phyloP scores from a whole-genome alignment of 2,888 invertebrate genomes.

The Lamellibrachia columna region DNA sequence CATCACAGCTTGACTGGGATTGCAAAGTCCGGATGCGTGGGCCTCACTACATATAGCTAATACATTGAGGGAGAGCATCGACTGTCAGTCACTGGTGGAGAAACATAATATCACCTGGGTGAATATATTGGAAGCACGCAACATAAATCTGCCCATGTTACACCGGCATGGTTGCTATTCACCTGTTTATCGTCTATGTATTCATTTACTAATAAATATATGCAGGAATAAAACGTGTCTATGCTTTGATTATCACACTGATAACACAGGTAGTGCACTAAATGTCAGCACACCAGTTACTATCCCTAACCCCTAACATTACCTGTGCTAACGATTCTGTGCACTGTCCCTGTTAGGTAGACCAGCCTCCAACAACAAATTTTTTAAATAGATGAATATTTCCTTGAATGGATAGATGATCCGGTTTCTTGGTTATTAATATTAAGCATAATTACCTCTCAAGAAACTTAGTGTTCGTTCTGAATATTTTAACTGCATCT shows the following conservation, averaged over 20 bases:
- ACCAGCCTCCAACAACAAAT: no score
- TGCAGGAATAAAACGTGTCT: neutral
- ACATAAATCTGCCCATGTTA: neutral
- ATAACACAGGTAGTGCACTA: neutral
- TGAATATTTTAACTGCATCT: no score
- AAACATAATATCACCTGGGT: neutral
- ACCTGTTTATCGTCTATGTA: neutral
- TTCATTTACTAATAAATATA: neutral
- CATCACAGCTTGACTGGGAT: neutral
- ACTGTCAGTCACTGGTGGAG: neutral
- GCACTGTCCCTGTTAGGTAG: no score
- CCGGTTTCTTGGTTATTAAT: no score
- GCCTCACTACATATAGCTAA: neutral
- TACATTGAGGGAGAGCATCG: neutral
- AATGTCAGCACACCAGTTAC: neutral
- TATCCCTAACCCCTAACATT: neutral
- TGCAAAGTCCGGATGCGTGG: neutral
- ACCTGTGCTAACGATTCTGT: no score
- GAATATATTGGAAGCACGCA: neutral
- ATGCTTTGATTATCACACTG: neutral
- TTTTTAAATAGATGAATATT: no score
- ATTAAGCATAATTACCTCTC: no score
- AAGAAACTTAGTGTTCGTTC: no score
- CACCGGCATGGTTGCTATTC: neutral
- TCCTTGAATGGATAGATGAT: no score